A percentile compares a stretch with the other conserved stretches of the same genome.
These are phyloP conservation scores for Nysson spinosus DNA, from an alignment of 2,888 invertebrate species.

Conservation along the genomic window DNA sequence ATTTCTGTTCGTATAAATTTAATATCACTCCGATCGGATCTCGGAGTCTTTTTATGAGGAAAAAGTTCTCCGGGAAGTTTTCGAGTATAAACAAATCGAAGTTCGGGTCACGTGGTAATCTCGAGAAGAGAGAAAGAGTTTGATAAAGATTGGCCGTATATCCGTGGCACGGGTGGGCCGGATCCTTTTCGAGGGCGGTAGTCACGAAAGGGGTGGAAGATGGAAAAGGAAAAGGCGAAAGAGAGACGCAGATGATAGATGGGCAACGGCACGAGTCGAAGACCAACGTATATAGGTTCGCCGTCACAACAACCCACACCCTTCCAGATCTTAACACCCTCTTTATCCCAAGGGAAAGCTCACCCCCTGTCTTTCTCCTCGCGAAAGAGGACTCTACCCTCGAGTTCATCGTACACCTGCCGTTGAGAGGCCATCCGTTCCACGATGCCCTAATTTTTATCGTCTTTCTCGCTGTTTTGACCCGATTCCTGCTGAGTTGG, in stretches of 20 bases:
- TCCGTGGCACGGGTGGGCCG: background rate
- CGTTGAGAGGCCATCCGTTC: constrained; percentile 53
- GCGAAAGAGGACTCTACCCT: constrained; percentile 59
- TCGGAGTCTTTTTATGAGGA: too few relatives aligned
- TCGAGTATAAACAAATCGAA: too few relatives aligned
- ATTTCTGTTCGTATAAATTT: too few relatives aligned
- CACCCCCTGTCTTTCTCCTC: constrained; percentile 61
- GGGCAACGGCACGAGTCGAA: constrained; percentile 62
- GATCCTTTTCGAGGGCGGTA: constrained; percentile 9
- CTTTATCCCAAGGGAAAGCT: constrained; percentile 69
- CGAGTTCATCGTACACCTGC: constrained; percentile 67
- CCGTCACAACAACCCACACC: constrained; percentile 73
- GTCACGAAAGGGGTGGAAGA: constrained; percentile 25
- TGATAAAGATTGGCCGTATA: background rate
- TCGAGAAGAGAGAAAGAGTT: background rate
- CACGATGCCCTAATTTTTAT: constrained; percentile 62
- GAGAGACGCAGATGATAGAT: constrained; percentile 65
- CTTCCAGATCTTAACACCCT: constrained; percentile 66
- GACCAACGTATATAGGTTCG: constrained; percentile 62
- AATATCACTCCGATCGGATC: too few relatives aligned
- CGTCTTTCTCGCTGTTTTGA: constrained; percentile 58
- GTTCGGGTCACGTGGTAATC: too few relatives aligned
- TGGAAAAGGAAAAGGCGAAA: constrained; percentile 27
- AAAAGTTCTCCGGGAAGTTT: too few relatives aligned
- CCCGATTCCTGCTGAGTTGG: constrained; percentile 57